Conservation (phyloP, 2,113 vertebrate species). For the Plestiodon gilberti region DNA sequence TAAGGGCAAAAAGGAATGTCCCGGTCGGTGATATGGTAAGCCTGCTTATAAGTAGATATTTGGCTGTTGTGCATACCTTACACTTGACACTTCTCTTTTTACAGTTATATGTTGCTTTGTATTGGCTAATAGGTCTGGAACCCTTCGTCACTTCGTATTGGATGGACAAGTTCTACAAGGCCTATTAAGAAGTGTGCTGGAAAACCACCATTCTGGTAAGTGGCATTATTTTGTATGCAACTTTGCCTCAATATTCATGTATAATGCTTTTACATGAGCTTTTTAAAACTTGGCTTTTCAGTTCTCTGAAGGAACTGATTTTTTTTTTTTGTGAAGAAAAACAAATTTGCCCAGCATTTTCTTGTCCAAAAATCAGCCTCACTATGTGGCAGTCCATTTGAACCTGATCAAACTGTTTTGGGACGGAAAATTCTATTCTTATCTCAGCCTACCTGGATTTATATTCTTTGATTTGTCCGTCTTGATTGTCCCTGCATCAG, state of each 20-base stretch:
- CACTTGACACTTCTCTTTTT: neutral
- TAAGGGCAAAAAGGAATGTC: too few relatives aligned
- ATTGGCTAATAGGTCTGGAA: neutral
- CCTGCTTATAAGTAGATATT: neutral
- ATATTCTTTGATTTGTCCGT: slow-evolving; percentile 19
- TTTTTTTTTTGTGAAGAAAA: slow-evolving; percentile 49
- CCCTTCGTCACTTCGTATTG: slow-evolving; percentile 39
- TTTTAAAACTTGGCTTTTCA: slow-evolving; percentile 50
- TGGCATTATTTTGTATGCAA: slow-evolving; percentile 45
- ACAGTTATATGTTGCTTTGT: slow-evolving; percentile 50
- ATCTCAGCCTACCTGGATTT: slow-evolving; percentile 4
- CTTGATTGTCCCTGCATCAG: slow-evolving; percentile 20
- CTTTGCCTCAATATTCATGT: slow-evolving; percentile 40
- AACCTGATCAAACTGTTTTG: slow-evolving; percentile 26
- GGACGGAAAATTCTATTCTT: neutral
- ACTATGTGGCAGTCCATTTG: slow-evolving; percentile 30
- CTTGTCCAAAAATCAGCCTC: slow-evolving; percentile 42
- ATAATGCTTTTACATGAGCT: slow-evolving; percentile 41
- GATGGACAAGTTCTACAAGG: neutral
- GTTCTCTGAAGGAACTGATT: slow-evolving; percentile 56
- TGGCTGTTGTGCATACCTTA: slow-evolving; percentile 29
- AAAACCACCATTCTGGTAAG: slow-evolving; percentile 61
- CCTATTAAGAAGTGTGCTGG: neutral
- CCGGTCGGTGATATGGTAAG: too few relatives aligned
- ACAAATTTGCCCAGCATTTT: slow-evolving; percentile 64